These are phyloP conservation scores for Aix galericulata DNA, from an alignment of 2,113 vertebrate genomes.

Conservation along the genomic window DNA sequence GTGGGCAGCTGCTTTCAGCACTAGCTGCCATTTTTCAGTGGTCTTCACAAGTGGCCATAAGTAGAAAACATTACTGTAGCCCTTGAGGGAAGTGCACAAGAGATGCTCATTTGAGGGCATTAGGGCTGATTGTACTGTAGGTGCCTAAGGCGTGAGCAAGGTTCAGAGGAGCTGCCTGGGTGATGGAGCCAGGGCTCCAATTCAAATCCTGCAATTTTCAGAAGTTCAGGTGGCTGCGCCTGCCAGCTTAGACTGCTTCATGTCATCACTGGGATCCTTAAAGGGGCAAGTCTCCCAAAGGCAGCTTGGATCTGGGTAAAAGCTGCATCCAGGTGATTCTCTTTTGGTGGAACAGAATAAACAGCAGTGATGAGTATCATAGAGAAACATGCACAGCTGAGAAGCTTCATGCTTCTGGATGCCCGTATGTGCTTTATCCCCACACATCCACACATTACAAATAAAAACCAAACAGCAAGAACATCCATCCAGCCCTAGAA, in stretches of 20 bases:
- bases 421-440: neutral
- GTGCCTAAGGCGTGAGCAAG: neutral
- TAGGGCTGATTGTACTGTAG: neutral
- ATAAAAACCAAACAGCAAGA: neutral
- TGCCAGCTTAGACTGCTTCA: neutral
- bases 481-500: neutral
- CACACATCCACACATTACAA: neutral
- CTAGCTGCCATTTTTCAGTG: conserved; percentile 48
- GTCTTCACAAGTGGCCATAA: conserved; percentile 22
- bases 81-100: conserved; percentile 17
- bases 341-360: neutral
- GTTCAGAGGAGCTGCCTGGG: neutral
- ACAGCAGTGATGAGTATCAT: neutral
- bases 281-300: neutral
- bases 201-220: neutral
- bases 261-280: neutral
- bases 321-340: neutral
- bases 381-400: neutral
- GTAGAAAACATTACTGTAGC: conserved; percentile 30
- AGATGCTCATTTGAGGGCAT: conserved; percentile 29
- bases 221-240: fast-evolving
- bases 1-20: conserved; percentile 31
- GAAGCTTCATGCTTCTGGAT: neutral
- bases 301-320: neutral
- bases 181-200: neutral